phyloP scores from a whole-genome alignment of 2,113 vertebrate species.

The Gopherus evgoodei region DNA sequence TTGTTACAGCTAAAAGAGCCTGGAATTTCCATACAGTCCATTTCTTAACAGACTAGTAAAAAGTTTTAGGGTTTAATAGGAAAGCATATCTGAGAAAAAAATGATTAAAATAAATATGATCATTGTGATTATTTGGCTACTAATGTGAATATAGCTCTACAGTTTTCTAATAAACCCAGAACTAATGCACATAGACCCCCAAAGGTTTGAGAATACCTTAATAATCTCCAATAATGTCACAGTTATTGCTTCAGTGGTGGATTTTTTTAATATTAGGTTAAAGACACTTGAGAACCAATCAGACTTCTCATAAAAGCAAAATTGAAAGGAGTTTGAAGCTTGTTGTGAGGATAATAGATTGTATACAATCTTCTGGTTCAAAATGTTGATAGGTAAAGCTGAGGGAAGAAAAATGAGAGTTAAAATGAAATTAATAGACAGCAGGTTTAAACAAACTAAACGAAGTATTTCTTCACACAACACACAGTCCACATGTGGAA shows the following conservation, averaged over 20 bases:
- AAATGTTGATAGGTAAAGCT: neutral
- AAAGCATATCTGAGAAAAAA: neutral
- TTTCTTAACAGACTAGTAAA: neutral
- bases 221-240: neutral
- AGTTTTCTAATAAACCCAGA: neutral
- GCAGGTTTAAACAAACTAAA: neutral
- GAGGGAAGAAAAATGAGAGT: neutral
- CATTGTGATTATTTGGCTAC: neutral
- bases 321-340: neutral
- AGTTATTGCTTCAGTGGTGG: neutral
- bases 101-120: neutral
- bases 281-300: neutral
- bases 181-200: neutral
- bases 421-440: neutral
- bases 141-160: neutral
- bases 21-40: neutral
- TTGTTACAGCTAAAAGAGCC: neutral
- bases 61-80: neutral
- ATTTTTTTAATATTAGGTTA: neutral
- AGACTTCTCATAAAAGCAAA: neutral
- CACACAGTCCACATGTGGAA: neutral
- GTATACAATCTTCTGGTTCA: neutral
- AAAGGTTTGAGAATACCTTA: neutral
- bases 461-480: neutral
- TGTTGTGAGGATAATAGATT: neutral